Evolutionary conservation across 2,888 invertebrate genomes (phyloP).

Genomic region (Hesperia comma): DNA sequence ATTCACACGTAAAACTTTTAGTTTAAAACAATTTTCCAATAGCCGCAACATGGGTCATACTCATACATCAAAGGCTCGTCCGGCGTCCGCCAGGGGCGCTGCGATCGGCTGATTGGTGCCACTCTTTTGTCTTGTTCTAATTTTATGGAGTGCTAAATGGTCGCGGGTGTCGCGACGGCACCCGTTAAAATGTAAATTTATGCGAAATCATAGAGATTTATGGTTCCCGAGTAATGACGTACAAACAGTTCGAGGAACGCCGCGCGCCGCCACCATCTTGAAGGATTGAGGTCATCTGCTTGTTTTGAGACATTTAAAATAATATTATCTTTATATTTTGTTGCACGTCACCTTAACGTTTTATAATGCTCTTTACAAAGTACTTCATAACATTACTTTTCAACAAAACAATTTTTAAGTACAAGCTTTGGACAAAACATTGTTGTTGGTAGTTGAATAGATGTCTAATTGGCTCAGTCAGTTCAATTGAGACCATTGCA

Average conservation of each 20-base stretch:
- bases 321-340: background rate
- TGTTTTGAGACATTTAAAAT: slow-evolving; percentile 22
- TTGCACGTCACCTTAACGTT: background rate
- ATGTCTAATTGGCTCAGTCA: background rate
- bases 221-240: slow-evolving; percentile 58
- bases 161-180: slow-evolving; percentile 50
- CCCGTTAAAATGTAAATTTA: slow-evolving; percentile 74
- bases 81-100: slow-evolving; percentile 41
- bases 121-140: slow-evolving; percentile 70
- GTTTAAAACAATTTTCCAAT: background rate
- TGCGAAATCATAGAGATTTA: slow-evolving; percentile 71
- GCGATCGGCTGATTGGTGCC: slow-evolving; percentile 48
- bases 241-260: slow-evolving; percentile 60
- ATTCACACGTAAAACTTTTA: too few relatives aligned
- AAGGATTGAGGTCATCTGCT: slow-evolving; percentile 39
- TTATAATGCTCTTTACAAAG: background rate
- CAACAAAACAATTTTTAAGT: too few relatives aligned
- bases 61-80: slow-evolving; percentile 10
- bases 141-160: slow-evolving; percentile 67
- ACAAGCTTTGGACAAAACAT: too few relatives aligned
- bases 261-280: slow-evolving; percentile 35
- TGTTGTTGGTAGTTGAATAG: background rate
- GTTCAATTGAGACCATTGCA: background rate
- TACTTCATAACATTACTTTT: too few relatives aligned
- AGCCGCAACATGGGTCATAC: background rate